Evolutionary conservation across 2,113 vertebrate species (phyloP).

Genomic region (Lynx canadensis): DNA sequence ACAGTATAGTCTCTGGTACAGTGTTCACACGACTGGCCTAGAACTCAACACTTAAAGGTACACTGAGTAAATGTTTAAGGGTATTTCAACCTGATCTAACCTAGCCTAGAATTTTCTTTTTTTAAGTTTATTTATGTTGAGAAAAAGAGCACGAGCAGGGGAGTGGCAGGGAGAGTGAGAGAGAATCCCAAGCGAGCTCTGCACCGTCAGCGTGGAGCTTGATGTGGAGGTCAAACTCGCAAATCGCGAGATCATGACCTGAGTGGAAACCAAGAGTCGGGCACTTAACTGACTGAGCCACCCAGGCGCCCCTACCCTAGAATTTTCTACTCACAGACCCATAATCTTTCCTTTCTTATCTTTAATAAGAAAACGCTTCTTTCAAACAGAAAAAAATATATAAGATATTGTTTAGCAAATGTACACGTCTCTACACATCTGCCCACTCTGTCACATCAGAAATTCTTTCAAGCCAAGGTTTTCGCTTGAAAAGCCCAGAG

Average conservation of each 20-base stretch:
- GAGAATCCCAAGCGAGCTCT: too few species aligned
- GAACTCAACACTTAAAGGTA: not conserved
- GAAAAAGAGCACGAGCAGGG: too few species aligned
- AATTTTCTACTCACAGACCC: not conserved
- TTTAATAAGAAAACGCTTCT: constrained; percentile 35
- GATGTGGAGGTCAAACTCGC: too few species aligned
- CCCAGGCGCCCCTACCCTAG: not conserved
- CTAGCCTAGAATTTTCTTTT: not conserved
- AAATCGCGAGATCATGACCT: too few species aligned
- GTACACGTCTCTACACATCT: not conserved
- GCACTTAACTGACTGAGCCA: too few species aligned
- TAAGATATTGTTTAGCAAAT: not conserved
- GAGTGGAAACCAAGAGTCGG: too few species aligned
- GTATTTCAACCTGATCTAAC: not conserved
- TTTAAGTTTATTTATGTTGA: too few species aligned
- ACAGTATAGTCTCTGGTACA: not conserved
- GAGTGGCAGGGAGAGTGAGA: too few species aligned
- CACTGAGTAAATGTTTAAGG: not conserved
- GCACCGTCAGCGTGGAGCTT: too few species aligned
- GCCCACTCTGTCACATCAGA: not conserved
- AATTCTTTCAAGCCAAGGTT: constrained; percentile 28
- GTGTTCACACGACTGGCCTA: not conserved
- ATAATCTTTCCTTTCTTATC: not conserved
- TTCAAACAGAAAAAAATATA: not conserved
- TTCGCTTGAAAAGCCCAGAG: constrained; percentile 37